Evolutionary conservation across 2,888 invertebrate genomes (phyloP).

Genomic region (Andrena fulva): DNA sequence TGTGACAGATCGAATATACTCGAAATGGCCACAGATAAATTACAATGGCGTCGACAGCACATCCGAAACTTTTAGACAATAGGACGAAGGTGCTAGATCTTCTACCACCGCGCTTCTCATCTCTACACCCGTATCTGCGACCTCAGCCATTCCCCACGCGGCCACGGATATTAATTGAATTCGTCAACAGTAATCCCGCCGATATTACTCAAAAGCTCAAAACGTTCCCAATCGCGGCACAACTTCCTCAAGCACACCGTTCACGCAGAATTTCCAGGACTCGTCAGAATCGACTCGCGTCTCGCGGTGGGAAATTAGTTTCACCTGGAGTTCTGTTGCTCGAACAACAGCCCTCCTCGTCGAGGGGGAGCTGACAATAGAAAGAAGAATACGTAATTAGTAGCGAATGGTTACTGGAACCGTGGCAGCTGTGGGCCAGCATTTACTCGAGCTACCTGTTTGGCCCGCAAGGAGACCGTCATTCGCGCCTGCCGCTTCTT

Average conservation of each 20-base stretch:
- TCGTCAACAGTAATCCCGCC: slow-evolving; percentile 12
- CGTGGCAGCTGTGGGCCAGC: slow-evolving; percentile 33
- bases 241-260: slow-evolving; percentile 9
- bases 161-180: slow-evolving; percentile 14
- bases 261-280: slow-evolving; percentile 1
- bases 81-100: too few relatives aligned
- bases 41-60: too few relatives aligned
- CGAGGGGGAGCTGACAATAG: slow-evolving; percentile 37
- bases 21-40: too few relatives aligned
- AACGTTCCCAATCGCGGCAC: slow-evolving; percentile 13
- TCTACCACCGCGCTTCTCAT: background rate
- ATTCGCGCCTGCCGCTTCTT: slow-evolving; percentile 59
- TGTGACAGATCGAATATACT: too few relatives aligned
- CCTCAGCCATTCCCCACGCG: too few relatives aligned
- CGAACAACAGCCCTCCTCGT: slow-evolving; percentile 71
- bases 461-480: slow-evolving; percentile 51
- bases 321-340: slow-evolving; percentile 70
- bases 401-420: slow-evolving; percentile 71
- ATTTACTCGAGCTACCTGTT: slow-evolving; percentile 11
- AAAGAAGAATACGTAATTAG: slow-evolving; percentile 76
- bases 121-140: background rate
- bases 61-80: too few relatives aligned
- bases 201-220: slow-evolving; percentile 22
- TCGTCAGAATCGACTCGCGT: slow-evolving; percentile 77
- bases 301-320: slow-evolving; percentile 80